Evolutionary conservation across 2,888 invertebrate genomes (phyloP).

Genomic region (Stenotaenia linearis): DNA sequence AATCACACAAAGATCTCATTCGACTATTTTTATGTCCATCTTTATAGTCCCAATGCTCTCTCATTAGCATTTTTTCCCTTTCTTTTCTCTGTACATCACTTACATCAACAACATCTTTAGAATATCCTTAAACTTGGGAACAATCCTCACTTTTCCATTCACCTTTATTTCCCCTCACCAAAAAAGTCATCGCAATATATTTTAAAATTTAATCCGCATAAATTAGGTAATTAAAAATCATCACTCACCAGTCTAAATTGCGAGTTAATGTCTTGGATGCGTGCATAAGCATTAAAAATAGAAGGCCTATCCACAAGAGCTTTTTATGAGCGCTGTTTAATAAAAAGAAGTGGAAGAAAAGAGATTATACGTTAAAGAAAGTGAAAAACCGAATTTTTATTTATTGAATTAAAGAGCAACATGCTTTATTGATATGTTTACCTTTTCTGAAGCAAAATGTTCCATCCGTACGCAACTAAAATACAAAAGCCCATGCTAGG

Average conservation of each 20-base stretch:
- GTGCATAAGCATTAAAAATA: constrained; percentile 67
- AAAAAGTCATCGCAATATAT: background rate
- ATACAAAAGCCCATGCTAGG: constrained; percentile 97
- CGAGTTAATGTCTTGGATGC: constrained; percentile 77
- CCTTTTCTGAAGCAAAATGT: constrained; percentile 50
- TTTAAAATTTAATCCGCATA: background rate
- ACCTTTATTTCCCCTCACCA: background rate
- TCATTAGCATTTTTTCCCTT: constrained; percentile 21
- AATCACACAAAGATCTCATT: constrained; percentile 26
- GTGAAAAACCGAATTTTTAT: constrained; percentile 27
- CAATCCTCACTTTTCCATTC: no score
- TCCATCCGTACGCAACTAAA: constrained; percentile 80
- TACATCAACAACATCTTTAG: constrained; percentile 6
- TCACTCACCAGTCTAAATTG: constrained; percentile 79
- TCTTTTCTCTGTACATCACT: background rate
- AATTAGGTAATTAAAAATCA: constrained; percentile 15
- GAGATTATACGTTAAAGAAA: constrained; percentile 34
- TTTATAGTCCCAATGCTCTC: constrained; percentile 24
- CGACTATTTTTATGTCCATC: constrained; percentile 24
- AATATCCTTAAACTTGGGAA: background rate
- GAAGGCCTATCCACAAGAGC: constrained; percentile 61
- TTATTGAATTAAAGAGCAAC: background rate
- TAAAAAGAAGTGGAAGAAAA: constrained; percentile 36
- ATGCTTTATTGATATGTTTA: constrained; percentile 19
- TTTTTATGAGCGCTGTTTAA: constrained; percentile 48